Evolutionary conservation across 2,797 vertebrate species (phyloP).

Genomic region (Darevskia nairensis): DNA sequence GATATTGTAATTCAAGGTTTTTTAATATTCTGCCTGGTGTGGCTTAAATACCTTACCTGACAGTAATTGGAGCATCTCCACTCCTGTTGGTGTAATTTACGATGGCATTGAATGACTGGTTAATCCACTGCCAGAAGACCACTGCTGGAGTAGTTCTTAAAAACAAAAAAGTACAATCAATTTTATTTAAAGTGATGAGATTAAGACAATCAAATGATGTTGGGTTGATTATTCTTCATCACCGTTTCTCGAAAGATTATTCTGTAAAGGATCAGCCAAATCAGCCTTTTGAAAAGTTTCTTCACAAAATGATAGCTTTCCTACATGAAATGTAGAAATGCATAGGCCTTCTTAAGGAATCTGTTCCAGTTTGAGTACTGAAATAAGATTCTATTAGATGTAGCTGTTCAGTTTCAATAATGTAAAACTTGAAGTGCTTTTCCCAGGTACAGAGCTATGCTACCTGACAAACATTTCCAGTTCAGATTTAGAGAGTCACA

Average conservation of each 20-base stretch:
- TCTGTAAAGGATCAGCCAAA: background rate
- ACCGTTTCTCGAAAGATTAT: background rate
- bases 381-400: background rate
- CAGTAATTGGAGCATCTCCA: conserved; percentile 93
- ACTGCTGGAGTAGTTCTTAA: conserved; percentile 94
- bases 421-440: background rate
- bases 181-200: background rate
- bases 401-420: background rate
- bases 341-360: background rate
- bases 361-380: background rate
- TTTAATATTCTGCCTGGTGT: background rate
- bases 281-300: background rate
- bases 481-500: background rate
- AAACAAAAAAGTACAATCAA: conserved; percentile 45
- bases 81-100: conserved; percentile 99
- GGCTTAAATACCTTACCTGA: conserved; percentile 81
- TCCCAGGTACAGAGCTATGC: background rate
- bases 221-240: conserved; percentile 15
- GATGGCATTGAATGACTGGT: conserved; percentile 98
- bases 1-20: background rate
- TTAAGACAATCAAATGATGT: conserved; percentile 22
- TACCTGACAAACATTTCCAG: background rate
- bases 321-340: background rate
- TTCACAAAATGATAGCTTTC: background rate
- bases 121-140: conserved; percentile 98